These are phyloP conservation scores for Diaprepes abbreviatus DNA, from an alignment of 2,888 invertebrate genomes.

Conservation along the genomic window DNA sequence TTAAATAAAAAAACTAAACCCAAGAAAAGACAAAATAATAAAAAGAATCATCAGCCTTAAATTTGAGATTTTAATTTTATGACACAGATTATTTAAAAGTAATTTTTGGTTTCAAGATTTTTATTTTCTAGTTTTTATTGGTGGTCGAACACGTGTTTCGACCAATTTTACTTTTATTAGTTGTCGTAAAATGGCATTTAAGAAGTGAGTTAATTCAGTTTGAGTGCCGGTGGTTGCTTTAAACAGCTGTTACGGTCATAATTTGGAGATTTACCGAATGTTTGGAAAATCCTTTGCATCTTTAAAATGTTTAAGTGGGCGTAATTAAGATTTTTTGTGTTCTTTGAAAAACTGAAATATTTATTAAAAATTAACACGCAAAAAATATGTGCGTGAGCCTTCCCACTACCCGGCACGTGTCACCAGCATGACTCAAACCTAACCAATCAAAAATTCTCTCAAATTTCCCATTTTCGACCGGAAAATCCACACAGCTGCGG, in stretches of 20 bases:
- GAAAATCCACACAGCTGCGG: constrained; percentile 48
- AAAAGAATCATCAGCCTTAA: constrained; percentile 5
- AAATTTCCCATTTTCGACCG: constrained; percentile 45
- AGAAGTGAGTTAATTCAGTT: neutral
- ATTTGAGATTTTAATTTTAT: neutral
- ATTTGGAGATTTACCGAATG: no score
- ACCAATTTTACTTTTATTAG: constrained; percentile 5
- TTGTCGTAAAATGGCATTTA: constrained; percentile 9
- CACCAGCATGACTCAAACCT: constrained; percentile 19
- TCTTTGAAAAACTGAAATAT: no score
- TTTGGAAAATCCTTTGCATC: no score
- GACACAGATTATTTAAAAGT: neutral
- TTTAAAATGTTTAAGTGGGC: no score
- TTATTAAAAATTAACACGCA: no score
- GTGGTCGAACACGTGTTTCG: constrained; percentile 8
- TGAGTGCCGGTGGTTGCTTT: no score
- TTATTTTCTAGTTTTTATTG: constrained; percentile 8
- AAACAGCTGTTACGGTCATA: no score
- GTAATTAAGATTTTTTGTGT: no score
- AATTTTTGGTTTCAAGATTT: neutral
- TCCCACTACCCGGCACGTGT: constrained; percentile 8
- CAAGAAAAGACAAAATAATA: no score
- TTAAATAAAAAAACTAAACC: no score
- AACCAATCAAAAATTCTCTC: constrained; percentile 28
- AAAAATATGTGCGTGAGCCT: no score